Conservation (phyloP, 2,113 vertebrate genomes). For the Bungarus multicinctus region DNA sequence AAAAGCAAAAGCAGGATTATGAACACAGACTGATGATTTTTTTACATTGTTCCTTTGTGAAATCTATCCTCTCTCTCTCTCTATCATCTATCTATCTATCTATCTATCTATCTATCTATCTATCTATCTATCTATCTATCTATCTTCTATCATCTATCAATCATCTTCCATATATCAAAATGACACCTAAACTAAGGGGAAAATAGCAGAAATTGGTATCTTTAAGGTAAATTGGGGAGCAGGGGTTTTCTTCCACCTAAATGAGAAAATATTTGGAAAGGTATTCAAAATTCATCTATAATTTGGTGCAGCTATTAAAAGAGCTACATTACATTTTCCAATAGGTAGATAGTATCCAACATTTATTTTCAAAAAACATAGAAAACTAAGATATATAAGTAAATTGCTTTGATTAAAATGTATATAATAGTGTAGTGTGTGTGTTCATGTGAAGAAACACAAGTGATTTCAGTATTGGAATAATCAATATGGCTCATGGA, state of each 20-base stretch:
- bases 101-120: neutral
- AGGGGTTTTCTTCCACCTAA: neutral
- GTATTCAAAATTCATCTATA: neutral
- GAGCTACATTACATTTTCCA: neutral
- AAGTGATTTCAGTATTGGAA: neutral
- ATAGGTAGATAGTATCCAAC: neutral
- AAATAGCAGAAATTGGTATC: neutral
- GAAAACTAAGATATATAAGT: neutral
- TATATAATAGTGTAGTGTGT: neutral
- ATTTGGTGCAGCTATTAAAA: neutral
- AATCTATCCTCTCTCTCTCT: neutral
- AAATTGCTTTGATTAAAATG: neutral
- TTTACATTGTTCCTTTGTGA: neutral
- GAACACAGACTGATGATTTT: neutral
- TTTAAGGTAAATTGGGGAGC: neutral
- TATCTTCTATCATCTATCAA: neutral
- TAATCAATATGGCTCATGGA: neutral
- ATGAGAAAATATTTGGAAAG: neutral
- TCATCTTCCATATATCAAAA: neutral
- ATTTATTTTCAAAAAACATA: neutral
- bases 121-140: neutral
- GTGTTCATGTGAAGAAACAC: neutral
- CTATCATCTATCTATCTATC: neutral
- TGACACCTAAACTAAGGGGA: neutral
- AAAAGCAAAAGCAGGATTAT: neutral